Evolutionary conservation across 2,113 vertebrate species (phyloP).

Genomic region (Cynoglossus semilaevis): DNA sequence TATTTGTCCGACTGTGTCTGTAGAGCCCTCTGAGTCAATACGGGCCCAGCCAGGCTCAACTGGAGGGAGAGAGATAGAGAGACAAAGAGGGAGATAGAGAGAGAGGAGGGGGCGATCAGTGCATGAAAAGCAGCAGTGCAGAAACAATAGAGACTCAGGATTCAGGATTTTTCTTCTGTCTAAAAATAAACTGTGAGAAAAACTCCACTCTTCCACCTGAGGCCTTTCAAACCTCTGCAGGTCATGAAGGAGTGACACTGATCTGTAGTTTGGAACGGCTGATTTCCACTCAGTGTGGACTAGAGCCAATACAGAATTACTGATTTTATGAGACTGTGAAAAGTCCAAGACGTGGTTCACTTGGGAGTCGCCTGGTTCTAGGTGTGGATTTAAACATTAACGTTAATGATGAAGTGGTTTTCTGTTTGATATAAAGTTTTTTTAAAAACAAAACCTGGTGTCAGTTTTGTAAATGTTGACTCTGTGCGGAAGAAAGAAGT

Average conservation of each 20-base stretch:
- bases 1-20: slow-evolving; percentile 72
- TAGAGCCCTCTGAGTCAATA: slow-evolving; percentile 70
- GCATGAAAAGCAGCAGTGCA: slow-evolving; percentile 62
- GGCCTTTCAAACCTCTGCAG: neutral
- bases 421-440: no score
- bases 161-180: slow-evolving; percentile 19
- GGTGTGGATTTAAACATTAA: no score
- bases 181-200: slow-evolving; percentile 26
- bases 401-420: no score
- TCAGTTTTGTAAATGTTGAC: no score
- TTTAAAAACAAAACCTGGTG: no score
- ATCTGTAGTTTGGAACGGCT: neutral
- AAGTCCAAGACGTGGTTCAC: no score
- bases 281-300: no score
- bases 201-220: neutral
- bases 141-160: slow-evolving; percentile 61
- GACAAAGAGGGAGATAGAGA: slow-evolving; percentile 1
- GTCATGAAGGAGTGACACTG: neutral
- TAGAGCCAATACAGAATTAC: no score
- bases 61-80: slow-evolving; percentile 8
- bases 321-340: no score
- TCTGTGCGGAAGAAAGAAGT: no score
- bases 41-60: slow-evolving; percentile 49
- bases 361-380: no score
- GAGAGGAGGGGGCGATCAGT: slow-evolving; percentile 43